These are phyloP conservation scores for Zaprionus ghesquierei DNA, from an alignment of 1,140 invertebrate genomes.

Conservation along the genomic window DNA sequence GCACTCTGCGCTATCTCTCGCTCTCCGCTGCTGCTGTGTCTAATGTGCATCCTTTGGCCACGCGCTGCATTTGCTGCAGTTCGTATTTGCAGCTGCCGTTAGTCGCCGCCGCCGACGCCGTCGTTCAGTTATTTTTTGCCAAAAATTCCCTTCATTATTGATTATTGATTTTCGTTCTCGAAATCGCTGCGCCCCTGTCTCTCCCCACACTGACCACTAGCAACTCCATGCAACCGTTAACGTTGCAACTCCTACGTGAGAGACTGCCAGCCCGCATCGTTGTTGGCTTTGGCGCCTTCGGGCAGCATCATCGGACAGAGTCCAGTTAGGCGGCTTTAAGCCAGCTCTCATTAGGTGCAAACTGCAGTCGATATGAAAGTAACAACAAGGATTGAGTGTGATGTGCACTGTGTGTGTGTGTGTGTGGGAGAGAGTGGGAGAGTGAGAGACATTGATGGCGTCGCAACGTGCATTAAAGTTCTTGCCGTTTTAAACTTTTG, in stretches of 20 bases:
- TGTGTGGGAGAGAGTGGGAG: not conserved
- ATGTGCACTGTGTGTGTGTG: not conserved
- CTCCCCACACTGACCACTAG: not conserved
- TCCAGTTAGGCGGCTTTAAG: conserved; percentile 35
- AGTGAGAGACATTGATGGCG: not conserved
- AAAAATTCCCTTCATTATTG: conserved; percentile 62
- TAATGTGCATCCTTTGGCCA: conserved; percentile 56
- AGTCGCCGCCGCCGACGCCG: conserved; percentile 47
- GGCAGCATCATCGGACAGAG: conserved; percentile 2
- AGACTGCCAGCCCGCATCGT: conserved; percentile 1
- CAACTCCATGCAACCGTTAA: not conserved
- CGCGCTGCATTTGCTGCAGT: conserved; percentile 65
- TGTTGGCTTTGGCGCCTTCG: conserved; percentile 15
- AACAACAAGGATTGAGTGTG: conserved; percentile 1
- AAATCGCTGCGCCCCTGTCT: not conserved
- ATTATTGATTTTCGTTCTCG: conserved; percentile 69
- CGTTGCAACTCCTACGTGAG: not conserved
- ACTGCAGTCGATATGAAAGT: not conserved
- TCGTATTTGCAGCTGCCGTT: conserved; percentile 64
- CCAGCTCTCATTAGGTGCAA: conserved; percentile 9
- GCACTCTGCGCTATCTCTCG: conserved; percentile 6
- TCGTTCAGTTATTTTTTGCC: conserved; percentile 44
- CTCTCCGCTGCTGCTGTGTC: conserved; percentile 25
- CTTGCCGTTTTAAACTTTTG: not conserved
- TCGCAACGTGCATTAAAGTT: not conserved